Evolutionary conservation across 2,113 vertebrate species (phyloP), one percentile per base, ranked within the genome.

Genomic region (Ictalurus punctatus): DNA sequence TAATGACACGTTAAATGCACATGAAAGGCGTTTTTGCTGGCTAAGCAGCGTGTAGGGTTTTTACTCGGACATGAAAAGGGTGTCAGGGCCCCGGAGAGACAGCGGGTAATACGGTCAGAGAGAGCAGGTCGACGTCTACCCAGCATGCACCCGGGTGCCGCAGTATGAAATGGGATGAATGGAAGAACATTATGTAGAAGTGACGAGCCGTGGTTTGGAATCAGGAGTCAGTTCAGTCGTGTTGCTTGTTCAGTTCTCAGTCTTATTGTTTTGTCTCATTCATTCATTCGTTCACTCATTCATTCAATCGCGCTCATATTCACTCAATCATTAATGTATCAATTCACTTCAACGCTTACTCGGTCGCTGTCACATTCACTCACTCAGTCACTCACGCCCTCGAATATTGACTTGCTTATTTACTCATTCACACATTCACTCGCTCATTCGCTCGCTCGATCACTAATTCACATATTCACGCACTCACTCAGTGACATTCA

Each of bases 91-190:
- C 25, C 83, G 21, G 83, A 44, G 63, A 67, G 61, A 10, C 61
- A 9, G 84, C 54, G 13, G 48, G 40, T 21, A 56, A 54, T 56
- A 56, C 52, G 34, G 52, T n/a, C 16, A 17, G 10, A 54, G 69
- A 78, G 78, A 81, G 52, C n/a, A 81, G 79, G 16, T 30, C 17
- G 30, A 2, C 54, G 14, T 37, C 6, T 86, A 74, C 84, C 84
- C 84, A 40, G 48, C 84, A 34, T 86, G 84, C 84, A 86, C 19
- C 84, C 74, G 52, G 30, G 69, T 37, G 84, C 23, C 21, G 65
- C n/a, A 14, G 12, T 54, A 34, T 71, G 34, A 44, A 61, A 14
- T 48, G 34, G 78, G 48, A 44, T 7, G 23, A 44, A 44, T 44
- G 37, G 21, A 40, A 40, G 30, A 84, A 44, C 17, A 10, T 44